phyloP scores from a whole-genome alignment of 1,140 invertebrate species.

The Zaprionus ghesquierei region DNA sequence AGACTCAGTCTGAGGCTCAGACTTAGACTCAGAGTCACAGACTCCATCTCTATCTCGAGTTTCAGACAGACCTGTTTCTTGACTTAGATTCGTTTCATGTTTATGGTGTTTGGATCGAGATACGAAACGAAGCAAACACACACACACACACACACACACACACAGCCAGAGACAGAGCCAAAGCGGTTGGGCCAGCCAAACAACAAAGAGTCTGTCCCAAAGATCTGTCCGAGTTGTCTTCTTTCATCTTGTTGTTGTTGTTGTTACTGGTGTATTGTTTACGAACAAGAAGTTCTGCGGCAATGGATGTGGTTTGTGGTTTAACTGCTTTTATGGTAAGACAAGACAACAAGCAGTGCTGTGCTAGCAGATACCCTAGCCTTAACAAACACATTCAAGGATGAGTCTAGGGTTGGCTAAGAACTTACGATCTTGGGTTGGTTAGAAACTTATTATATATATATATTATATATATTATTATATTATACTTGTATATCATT shows the following conservation, averaged over 20 bases:
- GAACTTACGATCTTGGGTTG: too few relatives aligned
- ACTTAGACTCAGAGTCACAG: background rate
- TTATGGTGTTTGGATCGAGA: slow-evolving; percentile 72
- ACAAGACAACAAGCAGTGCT: slow-evolving; percentile 26
- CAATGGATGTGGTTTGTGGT: slow-evolving; percentile 80
- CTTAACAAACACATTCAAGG: too few relatives aligned
- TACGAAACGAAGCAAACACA: slow-evolving; percentile 25
- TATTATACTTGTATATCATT: slow-evolving; percentile 12
- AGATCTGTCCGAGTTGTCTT: slow-evolving; percentile 33
- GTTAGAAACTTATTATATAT: too few relatives aligned
- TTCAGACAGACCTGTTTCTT: slow-evolving; percentile 76
- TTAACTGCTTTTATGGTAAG: slow-evolving; percentile 79
- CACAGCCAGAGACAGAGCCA: slow-evolving; percentile 27
- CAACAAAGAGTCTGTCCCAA: slow-evolving; percentile 73
- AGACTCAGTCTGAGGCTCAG: too few relatives aligned
- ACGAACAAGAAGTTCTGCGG: slow-evolving; percentile 75
- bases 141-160: slow-evolving; percentile 7
- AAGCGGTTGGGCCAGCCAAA: slow-evolving; percentile 76
- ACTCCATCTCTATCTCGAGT: background rate
- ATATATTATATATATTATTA: background rate
- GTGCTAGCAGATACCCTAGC: background rate
- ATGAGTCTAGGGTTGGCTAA: too few relatives aligned
- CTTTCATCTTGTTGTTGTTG: background rate
- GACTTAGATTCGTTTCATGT: slow-evolving; percentile 79
- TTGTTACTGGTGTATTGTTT: slow-evolving; percentile 30